phyloP scores from a whole-genome alignment of 2,113 vertebrate genomes.

The Falcunculus frontatus region DNA sequence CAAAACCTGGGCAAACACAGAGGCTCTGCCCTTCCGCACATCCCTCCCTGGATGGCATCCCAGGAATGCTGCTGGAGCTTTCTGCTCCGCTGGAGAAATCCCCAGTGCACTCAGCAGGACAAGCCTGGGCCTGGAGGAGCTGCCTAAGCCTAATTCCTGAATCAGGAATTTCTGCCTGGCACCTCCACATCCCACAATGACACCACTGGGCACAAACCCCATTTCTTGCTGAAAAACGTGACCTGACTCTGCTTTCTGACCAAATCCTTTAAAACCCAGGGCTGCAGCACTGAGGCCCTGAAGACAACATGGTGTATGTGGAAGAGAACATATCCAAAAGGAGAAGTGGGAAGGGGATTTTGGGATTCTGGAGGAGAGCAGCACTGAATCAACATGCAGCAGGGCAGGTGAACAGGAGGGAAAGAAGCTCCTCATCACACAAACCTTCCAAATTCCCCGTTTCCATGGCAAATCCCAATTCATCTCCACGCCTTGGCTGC shows the following conservation, averaged over 20 bases:
- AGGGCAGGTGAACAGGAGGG: background rate
- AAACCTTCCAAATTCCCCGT: background rate
- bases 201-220: accelerated
- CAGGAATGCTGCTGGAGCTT: background rate
- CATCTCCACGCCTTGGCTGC: no score
- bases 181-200: accelerated
- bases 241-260: background rate
- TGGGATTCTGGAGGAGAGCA: background rate
- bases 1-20: background rate
- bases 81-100: background rate
- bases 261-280: background rate
- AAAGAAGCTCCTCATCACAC: background rate
- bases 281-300: background rate
- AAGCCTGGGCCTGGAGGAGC: background rate
- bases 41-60: slow-evolving; percentile 5
- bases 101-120: background rate
- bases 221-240: accelerated
- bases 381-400: background rate
- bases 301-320: accelerated
- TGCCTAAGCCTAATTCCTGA: background rate
- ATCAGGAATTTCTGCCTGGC: background rate
- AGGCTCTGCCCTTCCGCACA: background rate
- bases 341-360: background rate
- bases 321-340: accelerated
- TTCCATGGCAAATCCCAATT: background rate